Percentiles rank a stretch among this genome's conserved stretches.
These are phyloP conservation scores for Ditylenchus weischeri DNA, from an alignment of 2,888 invertebrate genomes.

Conservation along the genomic window DNA sequence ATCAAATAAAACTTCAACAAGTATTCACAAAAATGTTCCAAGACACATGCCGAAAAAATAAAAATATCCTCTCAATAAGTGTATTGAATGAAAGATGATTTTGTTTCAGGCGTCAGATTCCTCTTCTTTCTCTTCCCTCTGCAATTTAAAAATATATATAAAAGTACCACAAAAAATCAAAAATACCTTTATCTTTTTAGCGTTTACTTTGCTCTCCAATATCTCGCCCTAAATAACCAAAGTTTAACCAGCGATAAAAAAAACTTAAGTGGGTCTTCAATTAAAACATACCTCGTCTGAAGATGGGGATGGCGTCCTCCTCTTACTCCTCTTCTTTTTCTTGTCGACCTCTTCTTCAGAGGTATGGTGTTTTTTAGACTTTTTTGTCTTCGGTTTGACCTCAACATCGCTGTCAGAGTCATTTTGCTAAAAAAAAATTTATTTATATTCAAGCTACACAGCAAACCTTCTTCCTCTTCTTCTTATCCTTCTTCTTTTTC, in stretches of 20 bases:
- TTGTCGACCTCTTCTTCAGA: constrained; percentile 6
- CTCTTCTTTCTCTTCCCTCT: constrained; percentile 29
- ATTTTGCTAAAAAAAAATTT: constrained; percentile 2
- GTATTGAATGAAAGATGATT: constrained; percentile 1
- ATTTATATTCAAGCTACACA: neutral
- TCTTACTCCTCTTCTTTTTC: constrained; percentile 12
- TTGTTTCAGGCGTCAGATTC: constrained; percentile 10
- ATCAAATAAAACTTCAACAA: neutral
- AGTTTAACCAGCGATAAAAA: neutral
- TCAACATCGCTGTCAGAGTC: constrained; percentile 3
- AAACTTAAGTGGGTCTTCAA: neutral
- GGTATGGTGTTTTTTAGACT: neutral
- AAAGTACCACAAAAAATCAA: too few species aligned
- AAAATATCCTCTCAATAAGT: neutral
- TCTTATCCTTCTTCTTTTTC: constrained; percentile 47
- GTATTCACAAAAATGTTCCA: neutral
- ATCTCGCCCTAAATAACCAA: too few species aligned
- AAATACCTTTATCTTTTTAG: too few species aligned
- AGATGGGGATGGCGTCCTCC: constrained; percentile 4
- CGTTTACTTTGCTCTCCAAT: too few species aligned
- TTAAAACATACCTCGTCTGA: neutral
- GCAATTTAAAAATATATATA: too few species aligned
- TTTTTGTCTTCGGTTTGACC: constrained; percentile 1
- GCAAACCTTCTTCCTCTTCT: constrained; percentile 22
- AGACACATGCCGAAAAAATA: constrained; percentile 4